Base-by-base conservation (phyloP, 2,888 invertebrate genomes). In the Stictocephala bisonia region DNA sequence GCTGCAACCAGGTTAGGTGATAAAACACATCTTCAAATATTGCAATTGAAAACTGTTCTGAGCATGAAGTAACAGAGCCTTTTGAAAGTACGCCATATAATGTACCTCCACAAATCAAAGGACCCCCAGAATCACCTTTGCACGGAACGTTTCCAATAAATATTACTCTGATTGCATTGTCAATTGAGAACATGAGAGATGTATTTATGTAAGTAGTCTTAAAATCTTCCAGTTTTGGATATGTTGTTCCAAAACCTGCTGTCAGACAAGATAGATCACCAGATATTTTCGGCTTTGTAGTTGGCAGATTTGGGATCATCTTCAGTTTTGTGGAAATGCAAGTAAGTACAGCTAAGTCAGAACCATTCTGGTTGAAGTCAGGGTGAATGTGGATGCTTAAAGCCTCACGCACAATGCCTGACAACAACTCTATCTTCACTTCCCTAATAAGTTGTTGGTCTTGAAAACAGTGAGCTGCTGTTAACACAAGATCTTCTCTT, bases 61-160 rank as follows among this genome's bases (percentile, higher is more conserved):
- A 4, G 15, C 44, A 44, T 44, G 4, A 15, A n/a, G 7, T 15
- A 9, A n/a, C 15, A 9, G 44, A 44, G 4, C 44, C 44, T 44
- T 44, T 6, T 6, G 44, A 44, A 9, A 44, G 9, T n/a, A 44
- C 15, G 7, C 44, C 44, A n/a, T 44, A 44, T n/a, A 44, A n/a
- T 4, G 4, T 15, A 4, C 15, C 15, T 4, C 15, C 15, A 44
- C 44, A 44, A 4, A 44, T 4, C 7, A 44, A 15, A 9, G 44
- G 44, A 6, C 44, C 44, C 15, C 44, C 44, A 9, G 44, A 44
- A n/a, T 44, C 44, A n/a, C 44, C 44, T 44, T 44, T 44, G 44
- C 44, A 44, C 4, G 44, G 44, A 9, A 4, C 4, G 4, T n/a
- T n/a, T 44, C 15, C 9, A n/a, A n/a, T 44, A 44, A 44, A 44